Percentiles rank a stretch among this genome's conserved stretches.
phyloP scores from a whole-genome alignment of 1,140 invertebrate species.

The Panagrolaimus sp. region DNA sequence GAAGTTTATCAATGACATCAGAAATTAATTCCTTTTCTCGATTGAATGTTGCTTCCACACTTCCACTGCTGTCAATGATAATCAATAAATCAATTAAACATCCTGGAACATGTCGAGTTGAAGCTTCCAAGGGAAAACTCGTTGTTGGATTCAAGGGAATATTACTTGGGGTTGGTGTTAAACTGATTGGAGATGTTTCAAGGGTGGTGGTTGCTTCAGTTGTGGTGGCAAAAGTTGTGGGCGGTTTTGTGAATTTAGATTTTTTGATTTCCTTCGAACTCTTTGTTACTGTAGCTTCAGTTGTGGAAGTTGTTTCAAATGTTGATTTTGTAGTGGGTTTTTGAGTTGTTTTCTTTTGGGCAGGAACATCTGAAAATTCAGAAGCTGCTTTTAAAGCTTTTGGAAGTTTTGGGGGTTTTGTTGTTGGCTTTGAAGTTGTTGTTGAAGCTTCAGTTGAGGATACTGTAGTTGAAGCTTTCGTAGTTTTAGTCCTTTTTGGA shows the following conservation, averaged over 20 bases:
- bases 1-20: conserved; percentile 31
- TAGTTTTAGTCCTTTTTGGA: background rate
- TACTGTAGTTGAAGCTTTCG: background rate
- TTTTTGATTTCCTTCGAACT: background rate
- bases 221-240: background rate
- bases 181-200: background rate
- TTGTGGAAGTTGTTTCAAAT: background rate
- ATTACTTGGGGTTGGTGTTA: background rate
- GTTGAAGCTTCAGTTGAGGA: background rate
- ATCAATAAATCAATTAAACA: conserved; percentile 27
- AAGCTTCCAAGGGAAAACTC: background rate
- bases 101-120: conserved; percentile 11
- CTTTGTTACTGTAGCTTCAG: background rate
- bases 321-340: too few relatives aligned
- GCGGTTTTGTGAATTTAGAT: background rate
- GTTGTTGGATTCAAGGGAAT: background rate
- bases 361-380: too few relatives aligned
- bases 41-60: conserved; percentile 29
- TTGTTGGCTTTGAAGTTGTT: background rate
- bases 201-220: background rate
- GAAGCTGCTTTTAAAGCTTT: too few relatives aligned
- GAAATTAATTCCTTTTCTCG: conserved; percentile 27
- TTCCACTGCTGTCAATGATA: conserved; percentile 25
- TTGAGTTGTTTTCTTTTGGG: too few relatives aligned
- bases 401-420: background rate